Evolutionary conservation across 2,797 vertebrate species (phyloP).

Genomic region (Enteromius paludinosus): DNA sequence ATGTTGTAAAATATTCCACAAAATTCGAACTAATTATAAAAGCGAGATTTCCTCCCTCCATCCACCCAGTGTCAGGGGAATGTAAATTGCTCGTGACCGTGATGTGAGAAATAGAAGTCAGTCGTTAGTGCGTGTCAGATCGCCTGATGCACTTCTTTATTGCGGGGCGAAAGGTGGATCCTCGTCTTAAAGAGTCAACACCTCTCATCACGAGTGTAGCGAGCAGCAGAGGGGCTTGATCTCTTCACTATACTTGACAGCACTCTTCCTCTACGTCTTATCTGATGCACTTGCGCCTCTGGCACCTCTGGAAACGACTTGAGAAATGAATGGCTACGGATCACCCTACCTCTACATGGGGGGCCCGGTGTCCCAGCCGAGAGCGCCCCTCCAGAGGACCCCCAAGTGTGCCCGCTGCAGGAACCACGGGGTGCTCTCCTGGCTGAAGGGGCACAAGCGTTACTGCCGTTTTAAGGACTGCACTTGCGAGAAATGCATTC

Average conservation of each 20-base stretch:
- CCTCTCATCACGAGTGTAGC: conserved; percentile 70
- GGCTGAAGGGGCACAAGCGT: conserved; percentile 96
- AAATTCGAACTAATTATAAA: background rate
- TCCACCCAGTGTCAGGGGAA: conserved; percentile 15
- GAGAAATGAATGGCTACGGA: conserved; percentile 93
- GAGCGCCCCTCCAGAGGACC: conserved; percentile 92
- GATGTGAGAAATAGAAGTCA: conserved; percentile 66
- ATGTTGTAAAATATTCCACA: background rate
- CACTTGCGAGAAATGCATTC: conserved; percentile 96
- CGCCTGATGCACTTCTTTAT: conserved; percentile 72
- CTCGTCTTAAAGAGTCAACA: conserved; percentile 65
- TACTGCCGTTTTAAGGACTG: conserved; percentile 99
- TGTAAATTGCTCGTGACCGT: conserved; percentile 61
- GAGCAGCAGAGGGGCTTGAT: conserved; percentile 64
- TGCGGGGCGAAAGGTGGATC: conserved; percentile 71
- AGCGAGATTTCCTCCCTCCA: conserved; percentile 11
- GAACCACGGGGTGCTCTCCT: conserved; percentile 95
- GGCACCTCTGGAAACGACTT: conserved; percentile 52
- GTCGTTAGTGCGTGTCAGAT: conserved; percentile 71
- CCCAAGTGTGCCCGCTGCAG: conserved; percentile 95
- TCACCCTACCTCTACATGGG: conserved; percentile 96
- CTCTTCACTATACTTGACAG: conserved; percentile 55
- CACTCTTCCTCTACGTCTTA: conserved; percentile 58
- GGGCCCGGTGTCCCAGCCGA: conserved; percentile 90
- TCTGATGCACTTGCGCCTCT: conserved; percentile 60